Evolutionary conservation across 2,797 vertebrate genomes (phyloP).

Genomic region (Crenuchus spilurus): DNA sequence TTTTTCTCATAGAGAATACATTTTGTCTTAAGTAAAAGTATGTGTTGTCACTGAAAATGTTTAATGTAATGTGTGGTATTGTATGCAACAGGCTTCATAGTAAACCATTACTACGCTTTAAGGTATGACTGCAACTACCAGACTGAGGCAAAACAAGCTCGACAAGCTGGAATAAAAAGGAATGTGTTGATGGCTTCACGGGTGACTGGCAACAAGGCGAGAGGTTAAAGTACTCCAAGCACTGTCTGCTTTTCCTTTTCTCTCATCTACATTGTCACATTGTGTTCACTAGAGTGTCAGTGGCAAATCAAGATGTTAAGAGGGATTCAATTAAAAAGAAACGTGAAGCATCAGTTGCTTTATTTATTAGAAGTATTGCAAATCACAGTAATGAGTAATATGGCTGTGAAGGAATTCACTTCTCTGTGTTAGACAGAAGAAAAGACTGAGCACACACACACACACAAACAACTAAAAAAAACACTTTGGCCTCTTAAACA

Average conservation of each 20-base stretch:
- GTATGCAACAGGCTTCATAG: not conserved
- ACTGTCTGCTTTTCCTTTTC: not conserved
- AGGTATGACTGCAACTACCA: not conserved
- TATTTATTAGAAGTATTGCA: not conserved
- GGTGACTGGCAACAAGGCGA: conserved; percentile 16
- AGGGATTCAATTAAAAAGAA: too few species aligned
- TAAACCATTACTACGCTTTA: not conserved
- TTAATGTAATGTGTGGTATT: not conserved
- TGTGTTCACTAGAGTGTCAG: not conserved
- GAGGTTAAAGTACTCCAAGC: conserved; percentile 22
- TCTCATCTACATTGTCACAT: conserved; percentile 6
- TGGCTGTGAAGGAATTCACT: conserved; percentile 64
- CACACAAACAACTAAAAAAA: conserved; percentile 63
- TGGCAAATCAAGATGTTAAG: not conserved
- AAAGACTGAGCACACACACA: not conserved
- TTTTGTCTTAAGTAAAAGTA: not conserved
- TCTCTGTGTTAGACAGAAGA: conserved; percentile 56
- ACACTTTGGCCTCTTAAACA: conserved; percentile 51
- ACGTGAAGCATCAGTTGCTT: too few species aligned
- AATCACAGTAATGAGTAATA: not conserved
- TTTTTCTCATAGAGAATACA: too few species aligned
- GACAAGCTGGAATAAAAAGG: not conserved
- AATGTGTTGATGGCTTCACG: conserved; percentile 30
- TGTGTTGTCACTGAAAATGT: not conserved
- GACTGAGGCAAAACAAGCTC: not conserved